Evolutionary conservation across 2,113 vertebrate species (phyloP), one percentile per base, ranked within the genome.

Genomic region (Hippocampus barbouri): DNA sequence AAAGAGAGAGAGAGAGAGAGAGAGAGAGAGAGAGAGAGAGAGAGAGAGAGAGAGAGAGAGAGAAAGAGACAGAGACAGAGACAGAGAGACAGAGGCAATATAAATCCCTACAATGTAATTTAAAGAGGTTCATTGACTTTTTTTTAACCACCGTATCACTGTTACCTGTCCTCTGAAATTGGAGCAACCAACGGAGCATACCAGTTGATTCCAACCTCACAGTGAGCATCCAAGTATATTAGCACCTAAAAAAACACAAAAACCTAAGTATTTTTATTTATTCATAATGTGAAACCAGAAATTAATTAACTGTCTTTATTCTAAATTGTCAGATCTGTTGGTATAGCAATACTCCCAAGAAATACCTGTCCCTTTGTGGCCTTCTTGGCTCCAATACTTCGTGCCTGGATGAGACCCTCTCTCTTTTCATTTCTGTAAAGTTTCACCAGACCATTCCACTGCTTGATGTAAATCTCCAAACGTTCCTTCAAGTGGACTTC

Each of bases 181-280:
- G 97, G 97, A 75, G 96, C 95, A 87, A 99, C 90, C 78, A 99
- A 91, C 60, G 97, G 94, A 15, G 95, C 91, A 70, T 99, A 99
- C 97, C 97, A 99, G 91, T 99, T 99, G 85, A 95, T 84, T 72
- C 93, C 94, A 84, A 99, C 97, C 86, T 99, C 97, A 89, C 97
- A 99, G 78, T 99, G 97, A 79, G 97, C 97, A 89, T 99, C 97
- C 73, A 99, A 92, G 88, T 99, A 99, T 88, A 99, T 91, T 79
- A 99, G 90, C 85, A 99, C 97, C 97, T 99, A 8, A 77, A 53
- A 38, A 40, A 83, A 72, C 21, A 38, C 16, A 64, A 9, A 60
- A 9, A 54, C 14, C 8, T 56, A 8, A 0, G 23, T 30, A 27
- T 67, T 51, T 67, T 10, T 49, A 20, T 30, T 67, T 20, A 66